These are phyloP conservation scores for Noctilio leporinus DNA, from an alignment of 2,113 vertebrate genomes.

Conservation along the genomic window DNA sequence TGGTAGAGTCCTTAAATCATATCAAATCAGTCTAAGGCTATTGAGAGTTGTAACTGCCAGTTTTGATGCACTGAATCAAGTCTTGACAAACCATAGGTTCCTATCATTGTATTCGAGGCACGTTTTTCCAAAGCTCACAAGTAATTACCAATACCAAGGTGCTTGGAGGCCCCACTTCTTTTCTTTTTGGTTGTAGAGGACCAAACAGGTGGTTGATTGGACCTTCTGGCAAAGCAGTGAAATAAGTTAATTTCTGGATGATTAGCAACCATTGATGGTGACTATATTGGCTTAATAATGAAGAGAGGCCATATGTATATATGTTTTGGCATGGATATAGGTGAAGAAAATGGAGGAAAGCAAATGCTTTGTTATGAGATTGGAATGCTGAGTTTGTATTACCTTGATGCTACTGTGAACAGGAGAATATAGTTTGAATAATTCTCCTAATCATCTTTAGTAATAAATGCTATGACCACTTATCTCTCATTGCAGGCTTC, in stretches of 20 bases:
- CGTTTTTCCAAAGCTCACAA: background rate
- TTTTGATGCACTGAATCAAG: conserved; percentile 21
- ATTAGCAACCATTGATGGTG: conserved; percentile 37
- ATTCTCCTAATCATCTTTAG: background rate
- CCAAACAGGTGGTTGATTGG: conserved; percentile 14
- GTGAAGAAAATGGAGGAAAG: conserved; percentile 24
- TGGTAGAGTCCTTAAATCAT: conserved; percentile 48
- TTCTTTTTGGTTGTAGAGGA: conserved; percentile 19
- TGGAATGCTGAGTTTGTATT: conserved; percentile 20
- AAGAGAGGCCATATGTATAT: conserved; percentile 1
- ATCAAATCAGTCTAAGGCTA: conserved; percentile 23
- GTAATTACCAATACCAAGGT: conserved; percentile 11
- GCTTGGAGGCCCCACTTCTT: background rate
- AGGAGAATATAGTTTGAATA: background rate
- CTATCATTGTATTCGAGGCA: conserved; percentile 12
- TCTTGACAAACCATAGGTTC: conserved; percentile 36
- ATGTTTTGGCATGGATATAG: background rate
- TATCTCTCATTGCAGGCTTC: background rate
- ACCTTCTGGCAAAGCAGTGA: conserved; percentile 34
- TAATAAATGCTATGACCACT: background rate
- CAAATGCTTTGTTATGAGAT: background rate
- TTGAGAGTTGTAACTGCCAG: conserved; percentile 37
- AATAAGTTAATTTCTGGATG: conserved; percentile 51
- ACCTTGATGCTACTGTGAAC: background rate
- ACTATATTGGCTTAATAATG: conserved; percentile 25